Evolutionary conservation across 2,888 invertebrate genomes (phyloP).

Genomic region (Gandaritis pyraliata): DNA sequence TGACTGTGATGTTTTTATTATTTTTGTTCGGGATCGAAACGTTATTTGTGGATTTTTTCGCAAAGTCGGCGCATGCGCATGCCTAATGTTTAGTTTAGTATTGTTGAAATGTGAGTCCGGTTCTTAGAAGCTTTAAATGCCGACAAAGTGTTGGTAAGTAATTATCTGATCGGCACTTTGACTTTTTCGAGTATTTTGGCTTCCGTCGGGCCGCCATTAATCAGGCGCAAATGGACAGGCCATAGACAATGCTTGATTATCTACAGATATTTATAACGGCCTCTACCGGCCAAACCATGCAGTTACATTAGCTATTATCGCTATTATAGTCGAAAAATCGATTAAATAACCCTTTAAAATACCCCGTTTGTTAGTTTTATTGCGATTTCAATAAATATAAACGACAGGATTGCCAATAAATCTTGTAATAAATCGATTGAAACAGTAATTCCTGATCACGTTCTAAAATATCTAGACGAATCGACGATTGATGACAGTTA

Average conservation of each 20-base stretch:
- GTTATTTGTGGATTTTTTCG: constrained; percentile 66
- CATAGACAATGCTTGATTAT: constrained; percentile 42
- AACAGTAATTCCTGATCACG: constrained; percentile 18
- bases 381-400: constrained; percentile 21
- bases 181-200: constrained; percentile 76
- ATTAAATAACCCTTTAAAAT: constrained; percentile 31
- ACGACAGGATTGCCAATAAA: constrained; percentile 23
- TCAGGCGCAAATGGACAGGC: constrained; percentile 62
- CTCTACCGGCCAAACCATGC: constrained; percentile 24
- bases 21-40: constrained; percentile 77
- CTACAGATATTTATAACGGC: constrained; percentile 35
- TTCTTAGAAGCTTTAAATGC: constrained; percentile 65
- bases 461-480: constrained; percentile 13
- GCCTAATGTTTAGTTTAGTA: constrained; percentile 64
- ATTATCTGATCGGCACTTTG: constrained; percentile 77
- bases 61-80: constrained; percentile 67
- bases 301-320: constrained; percentile 31
- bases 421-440: constrained; percentile 23
- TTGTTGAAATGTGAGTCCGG: constrained; percentile 24
- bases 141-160: constrained; percentile 71
- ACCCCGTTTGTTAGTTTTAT: constrained; percentile 28
- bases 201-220: constrained; percentile 77
- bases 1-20: constrained; percentile 85
- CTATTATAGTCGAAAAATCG: constrained; percentile 26
- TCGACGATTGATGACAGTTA: constrained; percentile 9